Percentiles rank a stretch among this genome's conserved stretches.
Conservation (phyloP, 2,888 invertebrate genomes). For the Nezara viridula region DNA sequence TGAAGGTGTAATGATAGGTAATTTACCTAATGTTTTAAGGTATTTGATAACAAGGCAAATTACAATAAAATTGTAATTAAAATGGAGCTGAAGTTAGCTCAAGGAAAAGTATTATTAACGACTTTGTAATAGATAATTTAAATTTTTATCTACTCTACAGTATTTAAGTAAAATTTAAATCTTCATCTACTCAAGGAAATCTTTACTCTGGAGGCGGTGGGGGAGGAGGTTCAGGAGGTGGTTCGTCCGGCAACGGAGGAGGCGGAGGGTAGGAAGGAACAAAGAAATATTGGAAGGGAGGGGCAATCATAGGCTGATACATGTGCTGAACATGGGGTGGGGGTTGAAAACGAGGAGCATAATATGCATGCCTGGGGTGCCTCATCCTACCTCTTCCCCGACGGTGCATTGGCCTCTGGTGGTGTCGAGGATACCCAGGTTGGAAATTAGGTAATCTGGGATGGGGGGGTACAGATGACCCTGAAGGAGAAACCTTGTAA, state of each 20-base stretch:
- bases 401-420: neutral
- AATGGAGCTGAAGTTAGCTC: neutral
- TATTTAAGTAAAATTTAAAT: neutral
- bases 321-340: conserved; percentile 67
- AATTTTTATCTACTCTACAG: neutral
- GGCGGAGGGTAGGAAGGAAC: conserved; percentile 60
- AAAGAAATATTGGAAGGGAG: conserved; percentile 52
- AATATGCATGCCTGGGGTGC: conserved; percentile 24
- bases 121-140: neutral
- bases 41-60: neutral
- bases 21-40: neutral
- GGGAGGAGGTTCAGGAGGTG: conserved; percentile 76
- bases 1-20: neutral
- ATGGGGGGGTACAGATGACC: neutral
- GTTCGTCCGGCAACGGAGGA: conserved; percentile 73
- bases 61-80: neutral
- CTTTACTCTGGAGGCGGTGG: conserved; percentile 70
- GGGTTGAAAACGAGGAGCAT: conserved; percentile 32
- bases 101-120: neutral
- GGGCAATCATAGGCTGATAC: neutral
- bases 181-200: neutral
- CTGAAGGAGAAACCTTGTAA: neutral
- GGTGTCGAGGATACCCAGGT: conserved; percentile 25
- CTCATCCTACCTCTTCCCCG: conserved; percentile 46
- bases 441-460: neutral